phyloP scores from a whole-genome alignment of 2,797 vertebrate species.

The Podargus strigoides region DNA sequence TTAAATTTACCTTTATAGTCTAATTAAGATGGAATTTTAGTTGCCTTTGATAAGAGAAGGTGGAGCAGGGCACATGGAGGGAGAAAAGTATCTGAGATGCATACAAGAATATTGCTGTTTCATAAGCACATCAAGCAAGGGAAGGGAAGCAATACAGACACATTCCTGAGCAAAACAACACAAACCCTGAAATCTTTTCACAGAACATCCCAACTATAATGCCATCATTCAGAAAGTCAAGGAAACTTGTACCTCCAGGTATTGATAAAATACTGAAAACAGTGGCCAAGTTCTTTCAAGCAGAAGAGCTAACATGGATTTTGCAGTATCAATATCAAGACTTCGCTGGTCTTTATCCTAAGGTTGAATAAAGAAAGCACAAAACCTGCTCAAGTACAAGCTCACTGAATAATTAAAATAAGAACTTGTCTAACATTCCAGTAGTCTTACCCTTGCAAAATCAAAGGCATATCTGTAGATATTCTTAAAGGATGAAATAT shows the following conservation, averaged over 20 bases:
- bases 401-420: not conserved
- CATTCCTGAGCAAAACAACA: not conserved
- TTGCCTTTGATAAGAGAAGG: not conserved
- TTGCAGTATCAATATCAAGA: slow-evolving; percentile 95
- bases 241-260: slow-evolving; percentile 85
- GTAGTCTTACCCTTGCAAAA: slow-evolving; percentile 88
- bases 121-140: not conserved
- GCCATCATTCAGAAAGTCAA: not conserved
- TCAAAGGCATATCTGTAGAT: slow-evolving; percentile 99
- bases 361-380: slow-evolving; percentile 27
- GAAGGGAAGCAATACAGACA: not conserved
- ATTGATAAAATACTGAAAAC: slow-evolving; percentile 92
- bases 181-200: not conserved
- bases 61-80: not conserved
- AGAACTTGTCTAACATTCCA: not conserved
- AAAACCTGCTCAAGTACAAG: not conserved
- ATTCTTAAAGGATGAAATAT: slow-evolving; percentile 88
- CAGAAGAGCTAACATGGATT: slow-evolving; percentile 91
- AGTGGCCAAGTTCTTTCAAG: slow-evolving; percentile 92
- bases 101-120: not conserved
- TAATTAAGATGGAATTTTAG: not conserved
- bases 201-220: not conserved
- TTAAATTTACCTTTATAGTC: not conserved
- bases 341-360: slow-evolving; percentile 96
- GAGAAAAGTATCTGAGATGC: not conserved